Evolutionary conservation across 1,140 invertebrate species (phyloP).

Genomic region (Aethina tumida): DNA sequence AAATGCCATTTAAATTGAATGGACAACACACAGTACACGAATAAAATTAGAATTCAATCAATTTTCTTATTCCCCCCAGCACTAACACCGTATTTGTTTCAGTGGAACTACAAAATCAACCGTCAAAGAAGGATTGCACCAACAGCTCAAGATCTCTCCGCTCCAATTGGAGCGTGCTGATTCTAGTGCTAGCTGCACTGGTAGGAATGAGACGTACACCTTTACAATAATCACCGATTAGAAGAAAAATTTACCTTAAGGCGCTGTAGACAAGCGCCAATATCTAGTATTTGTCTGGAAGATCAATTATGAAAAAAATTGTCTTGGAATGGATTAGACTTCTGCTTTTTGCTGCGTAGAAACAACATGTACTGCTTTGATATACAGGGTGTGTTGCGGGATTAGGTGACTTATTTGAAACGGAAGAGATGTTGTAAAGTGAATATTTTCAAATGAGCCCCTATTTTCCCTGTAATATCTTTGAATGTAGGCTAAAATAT

Average conservation of each 20-base stretch:
- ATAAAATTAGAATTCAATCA: not conserved
- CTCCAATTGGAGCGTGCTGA: conserved; percentile 5
- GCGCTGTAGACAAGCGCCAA: conserved; percentile 2
- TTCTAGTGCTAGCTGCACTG: conserved; percentile 6
- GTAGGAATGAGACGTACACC: conserved; percentile 5
- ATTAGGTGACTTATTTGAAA: no score
- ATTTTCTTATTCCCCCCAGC: not conserved
- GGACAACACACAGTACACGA: not conserved
- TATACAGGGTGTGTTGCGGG: no score
- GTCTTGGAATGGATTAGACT: conserved; percentile 8
- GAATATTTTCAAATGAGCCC: no score
- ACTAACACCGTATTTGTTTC: conserved; percentile 16
- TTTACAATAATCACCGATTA: conserved; percentile 4
- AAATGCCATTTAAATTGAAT: not conserved
- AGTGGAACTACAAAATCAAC: conserved; percentile 26
- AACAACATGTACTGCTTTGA: no score
- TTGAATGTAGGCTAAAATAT: no score
- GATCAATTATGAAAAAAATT: no score
- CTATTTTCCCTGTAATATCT: no score
- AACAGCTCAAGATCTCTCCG: conserved; percentile 12
- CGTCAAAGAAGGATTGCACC: conserved; percentile 25
- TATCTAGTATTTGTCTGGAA: conserved; percentile 3
- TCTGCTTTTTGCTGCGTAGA: conserved; percentile 11
- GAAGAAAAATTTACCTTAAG: conserved; percentile 10
- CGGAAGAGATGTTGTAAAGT: no score